Conservation (phyloP, 2,888 invertebrate species). For the Dyspetes luteomarginatus region DNA sequence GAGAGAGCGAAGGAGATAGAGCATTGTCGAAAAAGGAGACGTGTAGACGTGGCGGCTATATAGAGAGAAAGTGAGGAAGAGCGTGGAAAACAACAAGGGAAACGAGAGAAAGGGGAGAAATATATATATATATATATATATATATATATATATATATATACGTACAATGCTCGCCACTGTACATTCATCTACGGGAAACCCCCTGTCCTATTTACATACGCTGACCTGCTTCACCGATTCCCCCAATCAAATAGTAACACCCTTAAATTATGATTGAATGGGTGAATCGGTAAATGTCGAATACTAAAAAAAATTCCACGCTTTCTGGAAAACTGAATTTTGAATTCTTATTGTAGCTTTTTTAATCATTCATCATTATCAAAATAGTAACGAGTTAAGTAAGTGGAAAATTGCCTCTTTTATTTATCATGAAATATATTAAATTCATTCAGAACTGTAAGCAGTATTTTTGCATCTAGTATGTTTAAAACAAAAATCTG, state of each 20-base stretch:
- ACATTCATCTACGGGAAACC: slow-evolving; percentile 71
- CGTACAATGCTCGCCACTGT: slow-evolving; percentile 69
- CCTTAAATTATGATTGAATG: background rate
- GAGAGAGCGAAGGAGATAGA: slow-evolving; percentile 61
- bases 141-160: background rate
- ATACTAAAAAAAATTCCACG: too few species aligned
- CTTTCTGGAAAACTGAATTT: too few species aligned
- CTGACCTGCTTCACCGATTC: slow-evolving; percentile 76
- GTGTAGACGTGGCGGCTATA: slow-evolving; percentile 17
- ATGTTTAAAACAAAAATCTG: too few species aligned
- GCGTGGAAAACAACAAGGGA: slow-evolving; percentile 44
- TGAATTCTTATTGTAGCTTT: too few species aligned
- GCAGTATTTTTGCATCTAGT: too few species aligned
- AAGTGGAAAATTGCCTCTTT: too few species aligned
- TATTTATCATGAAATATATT: too few species aligned
- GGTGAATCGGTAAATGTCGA: too few species aligned
- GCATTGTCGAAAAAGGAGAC: slow-evolving; percentile 39
- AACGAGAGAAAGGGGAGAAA: slow-evolving; percentile 22
- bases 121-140: slow-evolving; percentile 3
- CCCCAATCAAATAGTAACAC: slow-evolving; percentile 70
- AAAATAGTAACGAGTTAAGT: too few species aligned
- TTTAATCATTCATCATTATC: too few species aligned
- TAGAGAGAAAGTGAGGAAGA: slow-evolving; percentile 42
- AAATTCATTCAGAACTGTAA: too few species aligned
- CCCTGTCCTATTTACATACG: slow-evolving; percentile 79